phyloP scores from a whole-genome alignment of 2,888 invertebrate species.

The Habroteleia sp. region DNA sequence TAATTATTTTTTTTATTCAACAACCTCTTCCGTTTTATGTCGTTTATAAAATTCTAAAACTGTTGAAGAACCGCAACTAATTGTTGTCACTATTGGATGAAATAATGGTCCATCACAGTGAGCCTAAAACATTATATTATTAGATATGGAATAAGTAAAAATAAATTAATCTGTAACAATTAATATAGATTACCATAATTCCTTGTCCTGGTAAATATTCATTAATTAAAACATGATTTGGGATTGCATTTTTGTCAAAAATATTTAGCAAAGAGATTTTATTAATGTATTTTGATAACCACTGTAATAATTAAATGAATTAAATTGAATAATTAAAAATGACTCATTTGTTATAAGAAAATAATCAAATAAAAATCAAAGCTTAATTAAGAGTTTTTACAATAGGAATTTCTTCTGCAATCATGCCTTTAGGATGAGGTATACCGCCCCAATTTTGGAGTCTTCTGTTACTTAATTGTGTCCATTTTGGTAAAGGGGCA shows the following conservation, averaged over 20 bases:
- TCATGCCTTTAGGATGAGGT: conserved; percentile 96
- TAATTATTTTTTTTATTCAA: too few species aligned
- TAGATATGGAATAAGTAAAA: neutral
- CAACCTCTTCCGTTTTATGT: conserved; percentile 78
- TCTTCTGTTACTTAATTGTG: conserved; percentile 92
- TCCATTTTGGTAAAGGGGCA: conserved; percentile 97
- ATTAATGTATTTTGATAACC: conserved; percentile 89
- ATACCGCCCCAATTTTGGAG: conserved; percentile 99
- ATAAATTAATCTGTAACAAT: neutral
- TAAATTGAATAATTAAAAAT: conserved; percentile 12
- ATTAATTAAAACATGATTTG: conserved; percentile 97
- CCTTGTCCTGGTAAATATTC: conserved; percentile 97
- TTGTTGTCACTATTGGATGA: conserved; percentile 94
- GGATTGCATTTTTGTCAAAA: conserved; percentile 86
- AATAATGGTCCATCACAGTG: conserved; percentile 98
- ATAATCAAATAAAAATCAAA: conserved; percentile 29
- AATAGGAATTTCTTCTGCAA: conserved; percentile 92
- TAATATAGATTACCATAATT: conserved; percentile 87
- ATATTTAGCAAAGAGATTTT: conserved; percentile 86
- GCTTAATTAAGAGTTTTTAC: too few species aligned
- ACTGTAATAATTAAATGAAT: conserved; percentile 80
- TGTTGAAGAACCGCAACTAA: conserved; percentile 94
- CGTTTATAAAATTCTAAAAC: conserved; percentile 91
- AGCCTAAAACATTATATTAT: conserved; percentile 85
- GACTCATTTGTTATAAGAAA: conserved; percentile 1